phyloP scores from a whole-genome alignment of 2,888 invertebrate species.

The Theretra japonica region DNA sequence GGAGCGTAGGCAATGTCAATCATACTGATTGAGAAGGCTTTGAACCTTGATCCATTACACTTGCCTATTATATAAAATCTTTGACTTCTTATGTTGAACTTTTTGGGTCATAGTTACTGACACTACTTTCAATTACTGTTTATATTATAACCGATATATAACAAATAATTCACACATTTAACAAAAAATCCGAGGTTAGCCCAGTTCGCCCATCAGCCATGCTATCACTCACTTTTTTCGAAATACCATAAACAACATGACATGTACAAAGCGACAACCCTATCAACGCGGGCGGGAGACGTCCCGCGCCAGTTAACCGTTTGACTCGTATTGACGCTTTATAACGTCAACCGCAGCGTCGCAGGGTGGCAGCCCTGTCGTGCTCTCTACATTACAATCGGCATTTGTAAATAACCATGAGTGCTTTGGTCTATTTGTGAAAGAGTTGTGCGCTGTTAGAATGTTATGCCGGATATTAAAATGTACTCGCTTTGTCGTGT shows the following conservation, averaged over 20 bases:
- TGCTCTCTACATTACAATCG: constrained; percentile 23
- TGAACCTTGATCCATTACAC: too few relatives aligned
- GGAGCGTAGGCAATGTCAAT: too few relatives aligned
- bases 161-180: too few relatives aligned
- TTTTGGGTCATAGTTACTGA: too few relatives aligned
- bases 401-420: constrained; percentile 27
- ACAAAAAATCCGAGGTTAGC: too few relatives aligned
- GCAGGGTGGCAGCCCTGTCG: constrained; percentile 13
- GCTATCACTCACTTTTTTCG: not conserved
- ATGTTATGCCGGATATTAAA: constrained; percentile 21
- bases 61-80: too few relatives aligned
- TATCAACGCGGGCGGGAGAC: not conserved
- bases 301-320: constrained; percentile 42
- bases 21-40: too few relatives aligned
- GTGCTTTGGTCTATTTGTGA: constrained; percentile 21
- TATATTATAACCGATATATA: too few relatives aligned
- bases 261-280: not conserved
- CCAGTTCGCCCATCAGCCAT: too few relatives aligned
- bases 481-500: constrained; percentile 16
- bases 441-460: constrained; percentile 12
- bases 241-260: not conserved
- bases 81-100: too few relatives aligned
- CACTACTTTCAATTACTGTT: too few relatives aligned
- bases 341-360: constrained; percentile 22
- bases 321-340: constrained; percentile 41